A percentile compares a stretch with the other conserved stretches of the same genome.
phyloP scores from a whole-genome alignment of 2,797 vertebrate genomes.

The Pantherophis vulpinus region DNA sequence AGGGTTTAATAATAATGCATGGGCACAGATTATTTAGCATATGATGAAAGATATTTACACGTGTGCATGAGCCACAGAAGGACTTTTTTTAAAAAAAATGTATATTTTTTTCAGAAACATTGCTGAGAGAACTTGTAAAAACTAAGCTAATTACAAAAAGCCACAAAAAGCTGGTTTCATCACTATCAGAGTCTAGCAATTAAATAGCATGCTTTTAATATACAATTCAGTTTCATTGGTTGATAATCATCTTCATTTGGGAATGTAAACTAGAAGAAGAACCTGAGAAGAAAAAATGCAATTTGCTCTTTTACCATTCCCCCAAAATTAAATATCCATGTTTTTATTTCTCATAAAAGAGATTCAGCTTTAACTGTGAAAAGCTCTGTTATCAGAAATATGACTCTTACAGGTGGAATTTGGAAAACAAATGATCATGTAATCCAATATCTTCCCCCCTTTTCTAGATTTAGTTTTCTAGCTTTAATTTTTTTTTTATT shows the following conservation, averaged over 20 bases:
- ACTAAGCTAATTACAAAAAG: not conserved
- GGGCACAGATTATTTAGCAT: not conserved
- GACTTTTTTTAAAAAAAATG: too few species aligned
- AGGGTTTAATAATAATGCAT: not conserved
- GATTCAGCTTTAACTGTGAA: not conserved
- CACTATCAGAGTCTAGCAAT: not conserved
- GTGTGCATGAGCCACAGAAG: not conserved
- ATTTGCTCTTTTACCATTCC: not conserved
- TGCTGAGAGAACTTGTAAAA: not conserved
- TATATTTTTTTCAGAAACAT: too few species aligned
- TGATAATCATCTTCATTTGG: not conserved
- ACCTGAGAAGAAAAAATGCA: not conserved
- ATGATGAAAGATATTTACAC: not conserved
- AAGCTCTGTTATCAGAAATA: not conserved
- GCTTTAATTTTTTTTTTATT: too few species aligned
- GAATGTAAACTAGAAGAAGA: not conserved
- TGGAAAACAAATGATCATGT: not conserved
- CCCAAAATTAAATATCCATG: not conserved
- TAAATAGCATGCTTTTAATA: not conserved
- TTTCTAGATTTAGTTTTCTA: too few species aligned
- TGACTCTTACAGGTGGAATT: not conserved
- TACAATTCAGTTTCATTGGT: not conserved
- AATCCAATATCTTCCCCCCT: not conserved
- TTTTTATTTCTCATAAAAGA: not conserved
- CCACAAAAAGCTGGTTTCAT: not conserved